phyloP scores from a whole-genome alignment of 2,113 vertebrate genomes.

The Synodontis membranacea region DNA sequence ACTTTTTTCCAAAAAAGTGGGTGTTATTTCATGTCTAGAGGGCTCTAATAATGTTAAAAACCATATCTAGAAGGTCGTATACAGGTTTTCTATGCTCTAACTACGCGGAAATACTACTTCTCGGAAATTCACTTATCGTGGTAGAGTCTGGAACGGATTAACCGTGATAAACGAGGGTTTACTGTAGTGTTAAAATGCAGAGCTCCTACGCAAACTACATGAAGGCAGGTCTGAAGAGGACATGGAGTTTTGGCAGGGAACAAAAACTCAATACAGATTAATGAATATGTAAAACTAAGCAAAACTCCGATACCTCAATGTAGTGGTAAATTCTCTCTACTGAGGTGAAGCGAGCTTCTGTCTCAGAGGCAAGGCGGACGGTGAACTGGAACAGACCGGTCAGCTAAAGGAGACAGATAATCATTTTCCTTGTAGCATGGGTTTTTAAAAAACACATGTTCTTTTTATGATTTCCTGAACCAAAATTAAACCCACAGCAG shows the following conservation, averaged over 20 bases:
- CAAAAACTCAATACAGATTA: not conserved
- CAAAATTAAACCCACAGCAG: not conserved
- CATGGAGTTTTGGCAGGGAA: not conserved
- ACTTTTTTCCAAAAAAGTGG: too few species aligned
- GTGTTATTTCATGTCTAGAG: too few species aligned
- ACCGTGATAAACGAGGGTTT: not conserved
- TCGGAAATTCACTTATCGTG: too few species aligned
- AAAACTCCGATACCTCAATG: conserved; percentile 79
- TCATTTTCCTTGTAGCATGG: not conserved
- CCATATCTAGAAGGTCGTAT: too few species aligned
- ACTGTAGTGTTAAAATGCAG: not conserved
- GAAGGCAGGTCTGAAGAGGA: not conserved
- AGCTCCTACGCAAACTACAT: not conserved
- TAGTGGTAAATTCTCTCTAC: conserved; percentile 92
- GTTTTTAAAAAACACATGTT: not conserved
- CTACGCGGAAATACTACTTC: too few species aligned
- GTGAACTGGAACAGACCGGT: conserved; percentile 95
- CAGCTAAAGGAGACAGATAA: conserved; percentile 67
- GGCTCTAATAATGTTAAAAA: too few species aligned
- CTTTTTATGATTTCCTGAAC: not conserved
- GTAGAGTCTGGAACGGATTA: too few species aligned
- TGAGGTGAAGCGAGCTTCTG: conserved; percentile 92
- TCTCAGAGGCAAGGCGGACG: conserved; percentile 88
- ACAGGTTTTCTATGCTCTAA: too few species aligned
- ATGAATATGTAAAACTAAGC: not conserved